Evolutionary conservation across 2,113 vertebrate species (phyloP).

Genomic region (Turnix velox): DNA sequence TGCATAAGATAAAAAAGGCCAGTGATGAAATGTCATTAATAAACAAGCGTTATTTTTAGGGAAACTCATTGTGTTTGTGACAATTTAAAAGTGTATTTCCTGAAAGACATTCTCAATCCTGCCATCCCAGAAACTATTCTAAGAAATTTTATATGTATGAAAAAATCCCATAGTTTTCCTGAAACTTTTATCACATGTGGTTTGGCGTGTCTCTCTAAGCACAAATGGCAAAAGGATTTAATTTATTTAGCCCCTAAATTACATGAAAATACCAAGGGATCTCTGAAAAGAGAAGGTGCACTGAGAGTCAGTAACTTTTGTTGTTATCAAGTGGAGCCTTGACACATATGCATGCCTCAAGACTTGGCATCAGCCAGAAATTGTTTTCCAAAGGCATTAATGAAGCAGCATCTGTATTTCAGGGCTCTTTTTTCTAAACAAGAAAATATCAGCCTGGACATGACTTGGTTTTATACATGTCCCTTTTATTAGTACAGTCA

Average conservation of each 20-base stretch:
- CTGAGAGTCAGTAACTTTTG: not conserved
- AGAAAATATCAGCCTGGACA: not conserved
- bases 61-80: not conserved
- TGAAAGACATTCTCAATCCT: not conserved
- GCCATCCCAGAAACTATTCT: not conserved
- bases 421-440: not conserved
- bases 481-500: rapidly evolving
- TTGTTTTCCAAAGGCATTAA: not conserved
- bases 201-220: not conserved
- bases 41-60: not conserved
- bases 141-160: not conserved
- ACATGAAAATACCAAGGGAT: not conserved
- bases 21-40: not conserved
- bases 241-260: not conserved
- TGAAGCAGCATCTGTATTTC: not conserved
- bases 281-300: not conserved
- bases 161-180: not conserved
- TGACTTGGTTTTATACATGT: not conserved
- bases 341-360: not conserved
- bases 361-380: not conserved
- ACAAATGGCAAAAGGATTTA: not conserved
- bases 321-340: not conserved
- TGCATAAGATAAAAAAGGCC: not conserved
- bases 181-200: not conserved
- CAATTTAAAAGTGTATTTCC: not conserved